A percentile compares a stretch with the other conserved stretches of the same genome.
Conservation (phyloP, 1,140 invertebrate genomes). For the Pseudachorutes palmiensis region DNA sequence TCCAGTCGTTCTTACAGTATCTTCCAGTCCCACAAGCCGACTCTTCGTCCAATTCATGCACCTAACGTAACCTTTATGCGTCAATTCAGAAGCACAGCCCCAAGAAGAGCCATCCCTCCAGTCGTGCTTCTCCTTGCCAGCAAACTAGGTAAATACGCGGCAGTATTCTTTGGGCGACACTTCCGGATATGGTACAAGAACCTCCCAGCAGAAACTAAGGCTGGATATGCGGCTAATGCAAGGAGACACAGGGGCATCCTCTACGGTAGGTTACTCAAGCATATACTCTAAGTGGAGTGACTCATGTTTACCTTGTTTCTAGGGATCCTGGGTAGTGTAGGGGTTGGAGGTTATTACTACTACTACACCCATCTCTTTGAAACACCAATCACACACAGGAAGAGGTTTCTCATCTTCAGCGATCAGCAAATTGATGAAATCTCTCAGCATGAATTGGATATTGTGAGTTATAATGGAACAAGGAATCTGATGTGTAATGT, state of each 20-base stretch:
- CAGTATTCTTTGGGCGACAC: constrained; percentile 42
- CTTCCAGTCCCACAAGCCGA: too few relatives aligned
- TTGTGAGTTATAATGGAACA: constrained; percentile 37
- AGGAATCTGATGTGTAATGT: constrained; percentile 2
- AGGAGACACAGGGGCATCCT: constrained; percentile 41
- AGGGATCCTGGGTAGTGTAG: constrained; percentile 14
- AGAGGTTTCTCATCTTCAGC: constrained; percentile 46
- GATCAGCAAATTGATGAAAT: constrained; percentile 45
- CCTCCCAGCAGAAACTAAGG: constrained; percentile 41
- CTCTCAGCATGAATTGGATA: constrained; percentile 42
- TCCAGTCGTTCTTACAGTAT: too few relatives aligned
- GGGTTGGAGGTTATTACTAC: constrained; percentile 18
- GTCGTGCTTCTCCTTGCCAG: constrained; percentile 40
- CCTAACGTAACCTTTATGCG: too few relatives aligned
- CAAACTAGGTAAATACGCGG: constrained; percentile 41
- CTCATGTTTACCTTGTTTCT: constrained; percentile 12
- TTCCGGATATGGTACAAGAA: constrained; percentile 48
- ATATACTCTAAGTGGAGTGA: constrained; percentile 13
- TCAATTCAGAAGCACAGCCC: constrained; percentile 39
- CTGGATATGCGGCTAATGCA: constrained; percentile 38
- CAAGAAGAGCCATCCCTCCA: constrained; percentile 38
- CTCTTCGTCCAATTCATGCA: too few relatives aligned
- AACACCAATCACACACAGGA: constrained; percentile 46
- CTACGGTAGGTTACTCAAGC: constrained; percentile 37
- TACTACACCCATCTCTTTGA: constrained; percentile 44